These are phyloP conservation scores for Hyperopisus bebe DNA, from an alignment of 2,113 vertebrate species.

Conservation along the genomic window DNA sequence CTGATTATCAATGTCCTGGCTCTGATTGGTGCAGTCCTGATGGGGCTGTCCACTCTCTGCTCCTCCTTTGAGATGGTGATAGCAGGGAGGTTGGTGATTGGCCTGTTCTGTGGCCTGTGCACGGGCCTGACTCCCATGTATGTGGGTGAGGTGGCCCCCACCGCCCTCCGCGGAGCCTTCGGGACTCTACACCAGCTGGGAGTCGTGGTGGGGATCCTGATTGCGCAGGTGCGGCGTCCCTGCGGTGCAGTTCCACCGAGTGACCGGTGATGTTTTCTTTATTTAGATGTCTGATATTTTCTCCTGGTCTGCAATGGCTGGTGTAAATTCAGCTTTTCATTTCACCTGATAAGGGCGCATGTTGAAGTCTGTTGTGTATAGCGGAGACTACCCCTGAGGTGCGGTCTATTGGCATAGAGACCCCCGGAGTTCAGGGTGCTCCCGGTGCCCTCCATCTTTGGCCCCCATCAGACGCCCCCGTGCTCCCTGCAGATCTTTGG, in stretches of 20 bases:
- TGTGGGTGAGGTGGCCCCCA: constrained; percentile 86
- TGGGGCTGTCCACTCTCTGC: constrained; percentile 77
- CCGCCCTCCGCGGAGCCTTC: constrained; percentile 79
- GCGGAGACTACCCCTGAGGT: neutral
- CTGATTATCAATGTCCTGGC: constrained; percentile 77
- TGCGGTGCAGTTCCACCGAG: constrained; percentile 10
- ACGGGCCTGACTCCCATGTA: constrained; percentile 95
- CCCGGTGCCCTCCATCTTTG: neutral
- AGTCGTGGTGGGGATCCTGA: constrained; percentile 86
- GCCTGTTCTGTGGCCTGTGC: constrained; percentile 84
- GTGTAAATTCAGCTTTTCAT: neutral
- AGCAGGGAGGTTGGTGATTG: constrained; percentile 79
- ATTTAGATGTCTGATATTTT: neutral
- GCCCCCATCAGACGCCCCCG: neutral
- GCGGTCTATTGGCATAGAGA: neutral
- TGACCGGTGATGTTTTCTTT: neutral
- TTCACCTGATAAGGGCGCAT: neutral
- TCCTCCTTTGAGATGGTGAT: constrained; percentile 84
- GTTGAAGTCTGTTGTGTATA: neutral
- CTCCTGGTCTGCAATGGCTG: neutral
- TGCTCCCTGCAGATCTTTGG: constrained; percentile 53
- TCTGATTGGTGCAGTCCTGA: constrained; percentile 69
- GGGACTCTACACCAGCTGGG: constrained; percentile 92
- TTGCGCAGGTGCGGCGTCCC: constrained; percentile 81
- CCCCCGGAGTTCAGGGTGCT: neutral